Percentiles rank a stretch among this genome's conserved stretches.
Evolutionary conservation across 1,140 invertebrate species (phyloP).

Genomic region (Pararge aegeria): DNA sequence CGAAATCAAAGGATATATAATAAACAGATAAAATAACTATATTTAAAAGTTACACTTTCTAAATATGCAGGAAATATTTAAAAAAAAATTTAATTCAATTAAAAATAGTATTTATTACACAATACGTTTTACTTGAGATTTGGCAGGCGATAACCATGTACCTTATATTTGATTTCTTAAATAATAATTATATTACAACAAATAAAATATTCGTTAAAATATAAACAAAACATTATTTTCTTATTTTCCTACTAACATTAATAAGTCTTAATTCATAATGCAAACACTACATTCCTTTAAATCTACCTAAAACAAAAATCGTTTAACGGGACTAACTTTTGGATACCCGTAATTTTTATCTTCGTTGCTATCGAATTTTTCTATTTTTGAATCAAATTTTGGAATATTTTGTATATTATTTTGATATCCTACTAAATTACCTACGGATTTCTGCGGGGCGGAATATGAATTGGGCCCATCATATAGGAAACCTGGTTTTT

Average conservation of each 20-base stretch:
- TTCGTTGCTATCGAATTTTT: constrained; percentile 51
- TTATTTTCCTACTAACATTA: too few species aligned
- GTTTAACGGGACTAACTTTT: constrained; percentile 38
- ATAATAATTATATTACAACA: too few species aligned
- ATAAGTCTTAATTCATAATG: too few species aligned
- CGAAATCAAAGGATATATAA: too few species aligned
- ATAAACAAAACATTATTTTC: neutral
- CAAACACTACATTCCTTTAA: neutral
- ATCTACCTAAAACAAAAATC: constrained; percentile 24
- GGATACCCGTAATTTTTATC: constrained; percentile 46
- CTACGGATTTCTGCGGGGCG: constrained; percentile 58
- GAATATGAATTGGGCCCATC: constrained; percentile 64
- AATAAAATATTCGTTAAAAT: too few species aligned
- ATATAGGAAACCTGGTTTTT: constrained; percentile 43
- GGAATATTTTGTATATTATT: constrained; percentile 33
- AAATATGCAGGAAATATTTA: too few species aligned
- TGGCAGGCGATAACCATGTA: neutral
- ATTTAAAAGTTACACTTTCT: too few species aligned
- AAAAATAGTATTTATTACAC: too few species aligned
- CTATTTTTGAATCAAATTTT: constrained; percentile 46
- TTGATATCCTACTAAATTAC: constrained; percentile 36
- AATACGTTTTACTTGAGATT: neutral
- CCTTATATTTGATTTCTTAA: too few species aligned
- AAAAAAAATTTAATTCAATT: too few species aligned
- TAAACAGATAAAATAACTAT: too few species aligned